Evolutionary conservation across 2,888 invertebrate genomes (phyloP).

Genomic region (Nysson spinosus): DNA sequence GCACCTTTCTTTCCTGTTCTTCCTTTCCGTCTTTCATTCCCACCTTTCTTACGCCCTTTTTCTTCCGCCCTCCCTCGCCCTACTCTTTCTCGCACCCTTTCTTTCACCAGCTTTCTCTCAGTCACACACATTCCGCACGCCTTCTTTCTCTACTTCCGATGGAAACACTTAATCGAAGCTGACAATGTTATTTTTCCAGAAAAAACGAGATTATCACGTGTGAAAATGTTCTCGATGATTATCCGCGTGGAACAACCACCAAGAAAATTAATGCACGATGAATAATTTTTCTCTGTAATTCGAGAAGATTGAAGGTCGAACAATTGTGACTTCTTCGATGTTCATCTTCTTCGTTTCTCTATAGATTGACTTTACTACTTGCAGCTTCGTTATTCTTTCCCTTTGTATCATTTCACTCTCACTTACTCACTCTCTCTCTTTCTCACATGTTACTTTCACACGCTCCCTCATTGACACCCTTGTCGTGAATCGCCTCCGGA

Average conservation of each 20-base stretch:
- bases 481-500: constrained; percentile 50
- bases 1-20: constrained; percentile 31
- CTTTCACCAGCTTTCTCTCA: neutral
- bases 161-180: no score
- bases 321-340: neutral
- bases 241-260: no score
- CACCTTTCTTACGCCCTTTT: constrained; percentile 14
- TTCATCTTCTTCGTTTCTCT: constrained; percentile 26
- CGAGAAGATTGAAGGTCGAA: constrained; percentile 8
- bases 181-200: no score
- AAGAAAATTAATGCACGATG: no score
- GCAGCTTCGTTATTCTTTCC: constrained; percentile 5
- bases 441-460: constrained; percentile 1
- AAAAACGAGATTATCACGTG: no score
- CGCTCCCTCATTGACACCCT: constrained; percentile 21
- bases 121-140: neutral
- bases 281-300: no score
- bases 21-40: constrained; percentile 11
- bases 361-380: constrained; percentile 27
- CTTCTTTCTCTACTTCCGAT: neutral
- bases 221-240: no score
- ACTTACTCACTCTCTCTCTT: constrained; percentile 8
- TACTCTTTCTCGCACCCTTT: neutral
- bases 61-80: constrained; percentile 34
- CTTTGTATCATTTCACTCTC: neutral